Conservation (phyloP, 2,888 invertebrate genomes). For the Oligia fasciuncula region DNA sequence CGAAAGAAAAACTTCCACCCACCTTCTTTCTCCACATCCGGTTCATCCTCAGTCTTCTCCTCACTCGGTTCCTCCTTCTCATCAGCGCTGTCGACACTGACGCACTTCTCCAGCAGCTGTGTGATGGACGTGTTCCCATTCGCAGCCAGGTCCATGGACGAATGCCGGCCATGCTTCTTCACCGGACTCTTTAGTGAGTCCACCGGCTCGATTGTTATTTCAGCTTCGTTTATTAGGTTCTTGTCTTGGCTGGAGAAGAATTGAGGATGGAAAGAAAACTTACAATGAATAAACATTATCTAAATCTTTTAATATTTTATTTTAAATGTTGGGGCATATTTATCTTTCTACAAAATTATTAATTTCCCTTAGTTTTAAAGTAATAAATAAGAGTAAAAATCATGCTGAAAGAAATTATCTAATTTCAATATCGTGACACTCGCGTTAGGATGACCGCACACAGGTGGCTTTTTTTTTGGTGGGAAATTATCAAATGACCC, state of each 20-base stretch:
- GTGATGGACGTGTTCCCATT: conserved; percentile 84
- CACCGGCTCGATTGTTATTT: conserved; percentile 85
- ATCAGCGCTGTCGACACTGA: conserved; percentile 68
- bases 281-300: background rate
- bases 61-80: conserved; percentile 61
- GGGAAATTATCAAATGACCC: no score
- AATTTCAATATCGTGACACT: background rate
- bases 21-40: conserved; percentile 64
- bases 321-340: background rate
- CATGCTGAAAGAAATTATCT: background rate
- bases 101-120: conserved; percentile 87
- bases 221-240: conserved; percentile 84
- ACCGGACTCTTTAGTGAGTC: conserved; percentile 75
- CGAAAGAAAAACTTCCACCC: background rate
- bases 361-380: background rate
- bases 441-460: no score
- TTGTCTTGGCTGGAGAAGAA: conserved; percentile 80
- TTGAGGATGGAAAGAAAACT: background rate
- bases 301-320: background rate
- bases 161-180: conserved; percentile 86
- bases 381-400: background rate
- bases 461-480: no score
- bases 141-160: conserved; percentile 87
- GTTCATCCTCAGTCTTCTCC: conserved; percentile 55
- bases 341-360: background rate